Conservation (phyloP, 2,797 vertebrate genomes). For the Bovichtus variegatus region DNA sequence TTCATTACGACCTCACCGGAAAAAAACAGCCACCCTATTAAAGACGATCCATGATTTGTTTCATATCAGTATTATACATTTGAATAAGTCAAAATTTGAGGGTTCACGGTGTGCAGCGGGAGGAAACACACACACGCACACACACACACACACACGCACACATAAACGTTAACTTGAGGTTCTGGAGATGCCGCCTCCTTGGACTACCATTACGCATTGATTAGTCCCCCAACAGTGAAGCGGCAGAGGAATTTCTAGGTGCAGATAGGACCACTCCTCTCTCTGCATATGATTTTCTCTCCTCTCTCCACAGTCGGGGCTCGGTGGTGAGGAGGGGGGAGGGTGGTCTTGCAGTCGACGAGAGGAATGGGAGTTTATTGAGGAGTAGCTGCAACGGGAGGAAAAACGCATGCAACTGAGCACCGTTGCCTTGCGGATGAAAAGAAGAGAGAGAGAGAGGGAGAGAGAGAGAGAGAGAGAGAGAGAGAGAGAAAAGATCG, state of each 20-base stretch:
- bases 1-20: background rate
- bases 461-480: no score
- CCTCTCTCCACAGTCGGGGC: constrained; percentile 71
- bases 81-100: background rate
- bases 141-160: no score
- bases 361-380: constrained; percentile 83
- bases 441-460: constrained; percentile 24
- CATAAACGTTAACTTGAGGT: constrained; percentile 42
- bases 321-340: constrained; percentile 71
- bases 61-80: background rate
- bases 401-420: constrained; percentile 60
- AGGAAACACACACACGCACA: constrained; percentile 22
- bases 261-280: constrained; percentile 81
- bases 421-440: constrained; percentile 62
- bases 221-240: constrained; percentile 59
- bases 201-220: constrained; percentile 71
- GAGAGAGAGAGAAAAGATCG: constrained; percentile 21
- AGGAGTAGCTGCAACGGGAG: constrained; percentile 79
- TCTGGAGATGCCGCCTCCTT: constrained; percentile 67
- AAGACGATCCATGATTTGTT: background rate
- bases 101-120: constrained; percentile 1
- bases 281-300: constrained; percentile 74
- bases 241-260: constrained; percentile 78
- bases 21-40: background rate
- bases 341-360: constrained; percentile 85